Conservation (phyloP, 2,113 vertebrate species). For the Oryzias melastigma region DNA sequence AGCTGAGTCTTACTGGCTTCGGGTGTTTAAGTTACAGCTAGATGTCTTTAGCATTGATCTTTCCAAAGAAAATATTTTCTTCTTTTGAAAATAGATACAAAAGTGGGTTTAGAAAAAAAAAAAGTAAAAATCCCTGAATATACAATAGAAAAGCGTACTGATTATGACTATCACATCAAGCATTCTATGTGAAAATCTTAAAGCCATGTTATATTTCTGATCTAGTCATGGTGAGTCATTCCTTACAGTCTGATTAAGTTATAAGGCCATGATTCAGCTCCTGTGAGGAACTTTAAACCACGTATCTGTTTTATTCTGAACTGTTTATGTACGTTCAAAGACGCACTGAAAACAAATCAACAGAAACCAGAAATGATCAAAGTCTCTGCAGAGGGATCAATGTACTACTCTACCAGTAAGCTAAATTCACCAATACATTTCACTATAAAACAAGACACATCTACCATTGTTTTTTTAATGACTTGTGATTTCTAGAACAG, state of each 20-base stretch:
- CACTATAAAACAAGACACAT: too few relatives aligned
- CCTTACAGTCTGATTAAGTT: slow-evolving; percentile 8
- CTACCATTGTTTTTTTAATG: too few relatives aligned
- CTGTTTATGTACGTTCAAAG: slow-evolving; percentile 19
- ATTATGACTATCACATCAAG: slow-evolving; percentile 7
- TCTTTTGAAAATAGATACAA: too few relatives aligned
- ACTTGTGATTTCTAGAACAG: too few relatives aligned
- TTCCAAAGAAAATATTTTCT: too few relatives aligned
- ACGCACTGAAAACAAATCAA: background rate
- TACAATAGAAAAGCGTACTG: background rate
- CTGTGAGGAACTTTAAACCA: slow-evolving; percentile 19
- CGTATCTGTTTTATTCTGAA: slow-evolving; percentile 9
- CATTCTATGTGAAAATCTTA: background rate
- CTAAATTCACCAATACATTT: too few relatives aligned
- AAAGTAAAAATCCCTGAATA: background rate
- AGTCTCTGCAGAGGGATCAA: slow-evolving; percentile 2
- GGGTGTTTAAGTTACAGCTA: too few relatives aligned
- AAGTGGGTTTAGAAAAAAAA: too few relatives aligned
- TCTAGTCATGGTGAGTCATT: slow-evolving; percentile 10
- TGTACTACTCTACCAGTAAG: too few relatives aligned
- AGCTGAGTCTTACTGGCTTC: too few relatives aligned
- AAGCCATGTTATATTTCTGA: background rate
- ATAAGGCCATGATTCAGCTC: slow-evolving; percentile 20
- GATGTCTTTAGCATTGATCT: too few relatives aligned
- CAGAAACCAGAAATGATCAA: slow-evolving; percentile 10